Percentiles rank a stretch among this genome's conserved stretches.
These are phyloP conservation scores for Falco rusticolus DNA, from an alignment of 2,797 vertebrate species.

Conservation along the genomic window DNA sequence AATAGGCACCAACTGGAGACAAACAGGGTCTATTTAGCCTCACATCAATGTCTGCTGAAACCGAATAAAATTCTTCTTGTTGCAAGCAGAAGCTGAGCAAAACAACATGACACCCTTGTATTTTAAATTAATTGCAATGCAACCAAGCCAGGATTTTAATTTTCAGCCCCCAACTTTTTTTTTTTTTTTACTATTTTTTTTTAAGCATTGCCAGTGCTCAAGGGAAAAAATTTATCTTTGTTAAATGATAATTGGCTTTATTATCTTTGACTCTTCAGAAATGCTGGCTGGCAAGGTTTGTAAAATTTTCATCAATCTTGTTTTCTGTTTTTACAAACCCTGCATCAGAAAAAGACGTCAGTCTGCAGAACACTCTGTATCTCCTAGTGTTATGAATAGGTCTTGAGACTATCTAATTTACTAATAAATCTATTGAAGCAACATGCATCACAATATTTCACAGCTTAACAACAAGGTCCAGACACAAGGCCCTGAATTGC, in stretches of 20 bases:
- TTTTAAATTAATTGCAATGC: constrained; percentile 34
- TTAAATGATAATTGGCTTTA: constrained; percentile 73
- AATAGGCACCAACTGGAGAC: neutral
- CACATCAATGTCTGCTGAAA: neutral
- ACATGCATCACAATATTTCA: neutral
- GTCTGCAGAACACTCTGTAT: neutral
- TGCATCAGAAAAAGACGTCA: constrained; percentile 6
- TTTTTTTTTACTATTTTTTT: neutral
- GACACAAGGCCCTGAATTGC: neutral
- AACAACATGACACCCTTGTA: neutral
- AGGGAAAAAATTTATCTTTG: constrained; percentile 60
- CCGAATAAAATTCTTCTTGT: neutral
- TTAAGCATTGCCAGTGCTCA: neutral
- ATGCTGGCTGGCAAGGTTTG: constrained; percentile 61
- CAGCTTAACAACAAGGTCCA: neutral
- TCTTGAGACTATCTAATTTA: constrained; percentile 40
- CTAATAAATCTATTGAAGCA: constrained; percentile 1
- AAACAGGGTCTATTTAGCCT: neutral
- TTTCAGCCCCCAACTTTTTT: neutral
- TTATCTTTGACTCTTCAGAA: constrained; percentile 72
- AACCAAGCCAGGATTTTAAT: constrained; percentile 37
- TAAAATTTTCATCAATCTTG: constrained; percentile 65
- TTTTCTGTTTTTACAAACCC: constrained; percentile 51
- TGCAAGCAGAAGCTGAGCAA: neutral
- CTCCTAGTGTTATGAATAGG: neutral